Conservation (phyloP, 1,140 invertebrate species). For the Dysdera silvatica region DNA sequence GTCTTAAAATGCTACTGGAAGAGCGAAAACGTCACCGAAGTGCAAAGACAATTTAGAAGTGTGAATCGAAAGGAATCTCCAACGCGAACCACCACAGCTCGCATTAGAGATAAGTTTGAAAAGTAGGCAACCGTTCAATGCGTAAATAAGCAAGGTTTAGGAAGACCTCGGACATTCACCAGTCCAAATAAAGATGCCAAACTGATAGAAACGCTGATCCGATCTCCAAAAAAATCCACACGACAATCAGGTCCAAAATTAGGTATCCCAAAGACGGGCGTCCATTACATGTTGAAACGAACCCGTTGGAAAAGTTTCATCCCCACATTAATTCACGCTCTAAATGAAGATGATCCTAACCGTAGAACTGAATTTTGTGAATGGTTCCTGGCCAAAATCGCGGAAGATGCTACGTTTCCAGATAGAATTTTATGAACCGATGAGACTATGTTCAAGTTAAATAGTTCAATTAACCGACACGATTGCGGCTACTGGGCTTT, state of each 20-base stretch:
- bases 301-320: slow-evolving; percentile 27
- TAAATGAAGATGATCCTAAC: slow-evolving; percentile 27
- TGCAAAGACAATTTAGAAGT: too few species aligned
- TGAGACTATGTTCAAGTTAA: slow-evolving; percentile 28
- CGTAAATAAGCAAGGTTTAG: too few species aligned
- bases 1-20: too few species aligned
- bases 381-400: slow-evolving; percentile 20
- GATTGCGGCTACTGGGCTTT: slow-evolving; percentile 28
- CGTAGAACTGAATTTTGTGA: slow-evolving; percentile 25
- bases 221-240: slow-evolving; percentile 26
- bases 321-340: slow-evolving; percentile 29
- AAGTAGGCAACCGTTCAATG: too few species aligned
- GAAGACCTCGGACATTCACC: slow-evolving; percentile 13
- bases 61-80: too few species aligned
- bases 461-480: slow-evolving; percentile 25
- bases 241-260: slow-evolving; percentile 4
- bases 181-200: slow-evolving; percentile 10
- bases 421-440: slow-evolving; percentile 26
- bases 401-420: slow-evolving; percentile 17
- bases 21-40: too few species aligned
- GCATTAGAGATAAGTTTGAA: too few species aligned
- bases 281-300: slow-evolving; percentile 21
- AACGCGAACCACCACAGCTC: too few species aligned
- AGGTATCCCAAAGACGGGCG: slow-evolving; percentile 11
- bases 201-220: slow-evolving; percentile 8